These are phyloP conservation scores for Alaudala cheleensis DNA, from an alignment of 2,113 vertebrate genomes.

Conservation along the genomic window DNA sequence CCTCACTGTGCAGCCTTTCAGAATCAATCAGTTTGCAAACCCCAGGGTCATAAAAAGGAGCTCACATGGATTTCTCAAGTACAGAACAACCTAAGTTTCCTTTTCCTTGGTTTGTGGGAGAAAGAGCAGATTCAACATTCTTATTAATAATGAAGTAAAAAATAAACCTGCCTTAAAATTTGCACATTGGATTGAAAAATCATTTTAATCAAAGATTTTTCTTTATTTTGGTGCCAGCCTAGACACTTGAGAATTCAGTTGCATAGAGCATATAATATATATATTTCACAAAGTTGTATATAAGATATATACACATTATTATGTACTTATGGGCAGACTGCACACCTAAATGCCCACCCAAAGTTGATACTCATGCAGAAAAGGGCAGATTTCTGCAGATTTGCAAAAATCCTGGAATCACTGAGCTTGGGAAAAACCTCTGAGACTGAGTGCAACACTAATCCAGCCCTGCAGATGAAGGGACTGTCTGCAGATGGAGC, in stretches of 20 bases:
- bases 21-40: neutral
- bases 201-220: neutral
- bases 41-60: neutral
- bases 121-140: neutral
- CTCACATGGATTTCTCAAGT: neutral
- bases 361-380: fast-evolving
- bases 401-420: neutral
- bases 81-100: neutral
- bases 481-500: neutral
- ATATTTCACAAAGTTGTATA: neutral
- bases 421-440: neutral
- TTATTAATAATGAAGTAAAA: neutral
- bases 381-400: neutral
- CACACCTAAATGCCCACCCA: neutral
- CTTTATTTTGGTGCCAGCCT: neutral
- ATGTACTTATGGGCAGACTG: too few species aligned
- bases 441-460: neutral
- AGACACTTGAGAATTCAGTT: neutral
- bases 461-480: neutral
- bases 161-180: neutral
- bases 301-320: neutral
- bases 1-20: neutral
- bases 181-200: neutral
- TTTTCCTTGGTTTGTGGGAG: neutral
- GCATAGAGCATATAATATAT: neutral